Evolutionary conservation across 2,888 invertebrate genomes (phyloP).

Genomic region (Panorpa germanica): DNA sequence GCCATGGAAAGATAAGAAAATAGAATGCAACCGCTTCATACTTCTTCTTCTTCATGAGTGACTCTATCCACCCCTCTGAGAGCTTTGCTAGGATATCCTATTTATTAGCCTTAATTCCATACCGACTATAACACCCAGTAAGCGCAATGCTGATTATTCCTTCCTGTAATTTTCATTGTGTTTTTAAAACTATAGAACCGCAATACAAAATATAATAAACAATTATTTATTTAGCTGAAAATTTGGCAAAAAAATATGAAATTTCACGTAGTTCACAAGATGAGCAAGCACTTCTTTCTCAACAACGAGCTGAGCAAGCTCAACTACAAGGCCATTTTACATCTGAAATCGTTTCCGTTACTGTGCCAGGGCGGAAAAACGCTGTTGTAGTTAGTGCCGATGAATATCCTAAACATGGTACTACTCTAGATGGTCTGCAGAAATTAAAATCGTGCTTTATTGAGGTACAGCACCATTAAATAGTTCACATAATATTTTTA

Average conservation of each 20-base stretch:
- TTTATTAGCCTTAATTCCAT: too few relatives aligned
- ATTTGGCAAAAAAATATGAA: conserved; percentile 44
- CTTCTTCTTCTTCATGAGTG: too few relatives aligned
- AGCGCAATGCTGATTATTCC: background rate
- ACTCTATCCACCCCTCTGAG: too few relatives aligned
- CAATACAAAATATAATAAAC: too few relatives aligned
- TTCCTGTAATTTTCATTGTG: background rate
- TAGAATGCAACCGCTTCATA: too few relatives aligned
- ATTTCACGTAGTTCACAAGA: conserved; percentile 54
- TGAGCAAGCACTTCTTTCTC: conserved; percentile 43
- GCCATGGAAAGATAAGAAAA: too few relatives aligned
- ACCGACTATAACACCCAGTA: too few relatives aligned
- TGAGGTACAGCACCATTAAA: conserved; percentile 23
- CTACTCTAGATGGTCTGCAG: conserved; percentile 35
- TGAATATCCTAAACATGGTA: conserved; percentile 46
- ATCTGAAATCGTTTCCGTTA: conserved; percentile 52
- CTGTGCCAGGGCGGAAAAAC: conserved; percentile 27
- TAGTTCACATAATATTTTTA: conserved; percentile 5
- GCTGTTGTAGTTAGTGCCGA: conserved; percentile 33
- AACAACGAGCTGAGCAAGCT: conserved; percentile 40
- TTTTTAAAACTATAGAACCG: conserved; percentile 1
- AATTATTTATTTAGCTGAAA: conserved; percentile 40
- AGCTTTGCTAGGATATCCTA: too few relatives aligned
- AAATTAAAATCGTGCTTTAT: conserved; percentile 45
- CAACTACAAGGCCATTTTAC: conserved; percentile 40